These are phyloP conservation scores for Cyclina sinensis DNA, from an alignment of 1,140 invertebrate species.

Conservation along the genomic window DNA sequence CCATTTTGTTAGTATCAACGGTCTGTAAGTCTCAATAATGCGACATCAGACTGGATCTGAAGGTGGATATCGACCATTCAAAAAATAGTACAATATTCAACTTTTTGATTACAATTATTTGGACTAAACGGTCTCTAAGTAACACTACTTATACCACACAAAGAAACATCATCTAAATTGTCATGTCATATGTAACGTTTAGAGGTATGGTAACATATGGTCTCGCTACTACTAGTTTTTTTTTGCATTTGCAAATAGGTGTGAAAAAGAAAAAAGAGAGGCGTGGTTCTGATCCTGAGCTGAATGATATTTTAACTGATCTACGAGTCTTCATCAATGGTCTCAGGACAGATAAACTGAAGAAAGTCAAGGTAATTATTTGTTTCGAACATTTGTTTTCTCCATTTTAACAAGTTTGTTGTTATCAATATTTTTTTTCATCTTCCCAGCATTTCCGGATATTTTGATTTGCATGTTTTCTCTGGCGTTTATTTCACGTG, in stretches of 20 bases:
- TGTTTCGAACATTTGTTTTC: background rate
- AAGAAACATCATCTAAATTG: background rate
- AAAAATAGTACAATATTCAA: no score
- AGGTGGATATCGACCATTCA: no score
- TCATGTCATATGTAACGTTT: background rate
- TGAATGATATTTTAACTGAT: slow-evolving; percentile 49
- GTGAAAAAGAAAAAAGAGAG: background rate
- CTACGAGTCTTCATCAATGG: slow-evolving; percentile 39
- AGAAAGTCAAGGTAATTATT: background rate
- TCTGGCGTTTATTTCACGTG: no score
- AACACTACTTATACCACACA: background rate
- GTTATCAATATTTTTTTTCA: no score
- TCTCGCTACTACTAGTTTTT: background rate
- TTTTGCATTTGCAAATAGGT: background rate
- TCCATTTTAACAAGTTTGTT: no score
- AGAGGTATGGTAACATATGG: background rate
- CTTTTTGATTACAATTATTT: no score
- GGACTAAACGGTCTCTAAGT: no score
- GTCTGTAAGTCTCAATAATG: no score
- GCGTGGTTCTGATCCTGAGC: slow-evolving; percentile 42
- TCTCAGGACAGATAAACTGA: background rate
- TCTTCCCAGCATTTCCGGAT: no score
- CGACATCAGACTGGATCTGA: no score
- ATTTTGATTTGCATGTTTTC: no score
- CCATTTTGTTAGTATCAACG: no score